These are phyloP conservation scores for Cavia aperea DNA, from an alignment of 2,113 vertebrate genomes.

Conservation along the genomic window DNA sequence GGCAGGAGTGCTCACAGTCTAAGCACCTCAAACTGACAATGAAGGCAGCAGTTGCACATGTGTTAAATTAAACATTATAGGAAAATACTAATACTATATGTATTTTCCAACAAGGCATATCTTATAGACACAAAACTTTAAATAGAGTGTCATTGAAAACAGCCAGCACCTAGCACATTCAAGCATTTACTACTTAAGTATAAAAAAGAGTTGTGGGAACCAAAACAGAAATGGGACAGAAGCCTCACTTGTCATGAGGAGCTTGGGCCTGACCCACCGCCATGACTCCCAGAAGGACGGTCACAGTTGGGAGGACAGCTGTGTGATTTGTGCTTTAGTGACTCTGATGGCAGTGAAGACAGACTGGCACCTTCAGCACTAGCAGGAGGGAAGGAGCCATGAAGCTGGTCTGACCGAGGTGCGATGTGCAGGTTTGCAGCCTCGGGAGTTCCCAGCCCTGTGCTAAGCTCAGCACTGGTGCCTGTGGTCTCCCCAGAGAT, in stretches of 20 bases:
- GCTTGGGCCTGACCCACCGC: not conserved
- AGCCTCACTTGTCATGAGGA: not conserved
- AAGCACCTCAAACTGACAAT: not conserved
- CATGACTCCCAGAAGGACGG: rapidly evolving
- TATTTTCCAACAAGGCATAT: not conserved
- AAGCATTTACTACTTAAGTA: not conserved
- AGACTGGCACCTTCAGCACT: not conserved
- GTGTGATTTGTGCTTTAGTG: not conserved
- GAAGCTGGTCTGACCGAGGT: not conserved
- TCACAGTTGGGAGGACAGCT: not conserved
- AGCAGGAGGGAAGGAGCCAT: not conserved
- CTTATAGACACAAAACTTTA: not conserved
- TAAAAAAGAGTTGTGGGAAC: not conserved
- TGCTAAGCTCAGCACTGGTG: not conserved
- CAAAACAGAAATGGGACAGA: not conserved
- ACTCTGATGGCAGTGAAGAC: no score
- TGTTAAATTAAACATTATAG: not conserved
- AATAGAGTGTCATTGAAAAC: not conserved
- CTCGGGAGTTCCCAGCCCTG: not conserved
- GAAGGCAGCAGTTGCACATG: not conserved
- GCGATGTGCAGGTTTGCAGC: rapidly evolving
- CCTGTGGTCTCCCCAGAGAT: not conserved
- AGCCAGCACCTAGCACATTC: not conserved
- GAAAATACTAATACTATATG: not conserved
- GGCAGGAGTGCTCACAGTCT: rapidly evolving